Percentiles rank a stretch among this genome's conserved stretches.
phyloP scores from a whole-genome alignment of 2,888 invertebrate species.

The Phengaris arion region DNA sequence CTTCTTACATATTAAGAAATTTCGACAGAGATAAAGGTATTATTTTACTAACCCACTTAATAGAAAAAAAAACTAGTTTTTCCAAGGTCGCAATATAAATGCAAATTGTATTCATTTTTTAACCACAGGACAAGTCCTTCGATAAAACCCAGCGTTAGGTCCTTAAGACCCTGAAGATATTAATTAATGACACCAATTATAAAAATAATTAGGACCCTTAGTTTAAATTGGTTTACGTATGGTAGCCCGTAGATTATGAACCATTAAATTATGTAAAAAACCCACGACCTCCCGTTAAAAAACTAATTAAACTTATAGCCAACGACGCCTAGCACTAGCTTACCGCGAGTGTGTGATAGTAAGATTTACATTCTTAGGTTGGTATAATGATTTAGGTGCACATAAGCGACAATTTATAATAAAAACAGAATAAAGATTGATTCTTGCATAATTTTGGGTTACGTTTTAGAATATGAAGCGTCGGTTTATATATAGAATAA shows the following conservation, averaged over 20 bases:
- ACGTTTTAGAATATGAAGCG: too few relatives aligned
- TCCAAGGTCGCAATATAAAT: too few relatives aligned
- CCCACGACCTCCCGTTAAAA: neutral
- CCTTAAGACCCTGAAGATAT: neutral
- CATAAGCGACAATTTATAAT: neutral
- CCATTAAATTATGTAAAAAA: neutral
- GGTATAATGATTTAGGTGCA: neutral
- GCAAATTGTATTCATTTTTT: neutral
- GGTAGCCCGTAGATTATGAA: neutral
- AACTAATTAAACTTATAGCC: too few relatives aligned
- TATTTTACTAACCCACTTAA: too few relatives aligned
- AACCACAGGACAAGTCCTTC: neutral
- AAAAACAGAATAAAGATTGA: neutral
- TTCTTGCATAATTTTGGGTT: too few relatives aligned
- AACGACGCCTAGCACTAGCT: neutral
- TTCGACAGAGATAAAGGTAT: too few relatives aligned
- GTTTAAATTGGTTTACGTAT: neutral
- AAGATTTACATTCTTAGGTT: neutral
- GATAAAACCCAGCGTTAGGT: neutral
- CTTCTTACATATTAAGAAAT: too few relatives aligned
- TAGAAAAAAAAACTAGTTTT: too few relatives aligned
- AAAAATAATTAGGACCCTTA: neutral
- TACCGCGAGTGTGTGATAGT: neutral
- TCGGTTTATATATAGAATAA: too few relatives aligned
- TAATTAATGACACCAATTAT: slow-evolving; percentile 11